Conservation (phyloP, 2,113 vertebrate species). For the Thomomys bottae region DNA sequence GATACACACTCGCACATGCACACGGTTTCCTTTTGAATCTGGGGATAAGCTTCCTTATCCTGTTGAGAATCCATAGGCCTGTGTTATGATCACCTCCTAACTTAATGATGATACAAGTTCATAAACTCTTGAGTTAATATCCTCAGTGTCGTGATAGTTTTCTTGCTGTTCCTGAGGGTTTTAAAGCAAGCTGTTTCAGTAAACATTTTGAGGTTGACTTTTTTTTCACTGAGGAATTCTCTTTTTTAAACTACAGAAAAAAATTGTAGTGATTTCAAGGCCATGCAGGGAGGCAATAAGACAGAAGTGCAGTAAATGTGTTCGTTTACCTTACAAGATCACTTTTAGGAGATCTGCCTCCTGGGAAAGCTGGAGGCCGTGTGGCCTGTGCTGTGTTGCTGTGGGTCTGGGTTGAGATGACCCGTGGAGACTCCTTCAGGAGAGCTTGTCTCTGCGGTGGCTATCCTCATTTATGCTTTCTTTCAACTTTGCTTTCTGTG, state of each 20-base stretch:
- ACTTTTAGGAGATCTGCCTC: no score
- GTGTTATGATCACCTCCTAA: neutral
- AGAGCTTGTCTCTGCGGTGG: no score
- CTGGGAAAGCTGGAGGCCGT: no score
- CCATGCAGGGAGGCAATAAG: neutral
- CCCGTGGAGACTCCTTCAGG: no score
- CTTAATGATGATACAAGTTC: neutral
- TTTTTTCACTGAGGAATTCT: neutral
- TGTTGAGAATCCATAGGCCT: neutral
- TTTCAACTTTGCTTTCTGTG: neutral
- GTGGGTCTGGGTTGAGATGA: no score
- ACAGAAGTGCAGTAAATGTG: neutral
- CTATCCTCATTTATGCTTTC: neutral
- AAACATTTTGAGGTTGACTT: neutral
- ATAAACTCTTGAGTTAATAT: neutral
- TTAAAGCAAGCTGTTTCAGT: no score
- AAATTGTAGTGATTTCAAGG: neutral
- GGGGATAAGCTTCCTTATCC: rapidly evolving
- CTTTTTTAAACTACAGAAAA: neutral
- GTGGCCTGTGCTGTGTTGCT: no score
- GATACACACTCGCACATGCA: neutral
- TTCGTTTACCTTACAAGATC: no score
- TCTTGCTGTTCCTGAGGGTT: neutral
- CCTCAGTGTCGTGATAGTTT: neutral
- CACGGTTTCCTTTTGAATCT: neutral